Percentiles rank a stretch among this genome's conserved stretches.
Conservation (phyloP, 2,113 vertebrate genomes). For the Canis aureus region DNA sequence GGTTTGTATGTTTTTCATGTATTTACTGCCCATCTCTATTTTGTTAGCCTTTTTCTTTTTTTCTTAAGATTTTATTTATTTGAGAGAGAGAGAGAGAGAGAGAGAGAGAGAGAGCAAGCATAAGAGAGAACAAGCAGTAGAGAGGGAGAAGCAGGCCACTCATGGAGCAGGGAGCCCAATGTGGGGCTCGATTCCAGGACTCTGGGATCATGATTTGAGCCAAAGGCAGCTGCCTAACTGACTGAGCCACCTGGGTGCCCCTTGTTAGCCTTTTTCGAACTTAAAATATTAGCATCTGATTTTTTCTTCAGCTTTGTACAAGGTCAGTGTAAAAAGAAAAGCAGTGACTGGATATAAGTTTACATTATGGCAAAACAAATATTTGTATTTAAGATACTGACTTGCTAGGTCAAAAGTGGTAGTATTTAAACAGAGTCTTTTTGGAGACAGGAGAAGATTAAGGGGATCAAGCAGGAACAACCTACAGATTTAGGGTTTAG, state of each 20-base stretch:
- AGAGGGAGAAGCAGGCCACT: no score
- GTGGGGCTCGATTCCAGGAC: no score
- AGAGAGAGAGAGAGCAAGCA: no score
- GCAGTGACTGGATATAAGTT: background rate
- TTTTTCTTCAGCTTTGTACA: background rate
- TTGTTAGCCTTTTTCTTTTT: background rate
- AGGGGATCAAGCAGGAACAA: background rate
- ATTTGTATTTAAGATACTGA: constrained; percentile 28
- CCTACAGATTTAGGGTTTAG: constrained; percentile 9
- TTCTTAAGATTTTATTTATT: background rate
- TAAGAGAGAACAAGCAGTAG: no score
- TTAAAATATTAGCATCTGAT: background rate
- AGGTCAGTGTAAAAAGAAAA: background rate
- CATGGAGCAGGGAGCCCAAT: no score
- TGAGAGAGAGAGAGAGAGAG: no score
- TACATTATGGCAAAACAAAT: background rate
- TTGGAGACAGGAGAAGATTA: background rate
- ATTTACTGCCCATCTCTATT: background rate
- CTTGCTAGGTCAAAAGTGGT: background rate
- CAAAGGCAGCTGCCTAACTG: no score
- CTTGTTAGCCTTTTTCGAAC: background rate
- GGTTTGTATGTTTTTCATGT: background rate
- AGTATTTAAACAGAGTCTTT: background rate
- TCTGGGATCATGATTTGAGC: no score
- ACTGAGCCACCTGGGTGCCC: no score